Evolutionary conservation across 1,140 invertebrate species (phyloP).

Genomic region (Tribolium castaneum): DNA sequence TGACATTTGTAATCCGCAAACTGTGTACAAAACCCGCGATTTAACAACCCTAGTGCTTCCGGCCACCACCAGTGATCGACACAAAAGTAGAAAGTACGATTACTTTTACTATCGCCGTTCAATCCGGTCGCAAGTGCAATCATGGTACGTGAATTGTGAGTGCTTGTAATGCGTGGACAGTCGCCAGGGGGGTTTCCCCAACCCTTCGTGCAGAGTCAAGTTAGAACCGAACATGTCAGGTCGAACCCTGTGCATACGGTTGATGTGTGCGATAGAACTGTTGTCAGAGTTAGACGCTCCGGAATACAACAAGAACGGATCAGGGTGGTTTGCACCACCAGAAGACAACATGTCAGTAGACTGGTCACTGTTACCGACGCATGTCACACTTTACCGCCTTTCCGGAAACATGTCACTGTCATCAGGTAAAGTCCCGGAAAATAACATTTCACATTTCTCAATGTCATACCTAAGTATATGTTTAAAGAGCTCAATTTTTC

Average conservation of each 20-base stretch:
- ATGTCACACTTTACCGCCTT: conserved; percentile 56
- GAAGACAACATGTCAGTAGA: conserved; percentile 61
- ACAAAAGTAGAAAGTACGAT: conserved; percentile 12
- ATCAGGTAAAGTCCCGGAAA: conserved; percentile 58
- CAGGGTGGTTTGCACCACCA: conserved; percentile 62
- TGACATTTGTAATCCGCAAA: conserved; percentile 41
- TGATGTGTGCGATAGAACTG: conserved; percentile 57
- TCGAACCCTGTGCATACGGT: conserved; percentile 18
- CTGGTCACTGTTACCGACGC: conserved; percentile 62
- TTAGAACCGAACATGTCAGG: conserved; percentile 15
- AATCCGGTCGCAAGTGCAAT: conserved; percentile 13
- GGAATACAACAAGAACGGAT: conserved; percentile 60
- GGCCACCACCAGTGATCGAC: neutral
- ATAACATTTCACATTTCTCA: conserved; percentile 3
- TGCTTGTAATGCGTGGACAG: conserved; percentile 39
- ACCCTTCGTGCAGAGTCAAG: conserved; percentile 20
- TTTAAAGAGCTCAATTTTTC: neutral
- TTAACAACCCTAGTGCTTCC: neutral
- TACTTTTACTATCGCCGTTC: conserved; percentile 23
- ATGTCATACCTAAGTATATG: conserved; percentile 6
- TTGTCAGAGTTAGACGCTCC: conserved; percentile 60
- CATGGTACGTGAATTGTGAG: conserved; percentile 17
- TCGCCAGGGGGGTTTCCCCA: conserved; percentile 38
- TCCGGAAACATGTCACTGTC: conserved; percentile 62
- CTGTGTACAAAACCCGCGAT: neutral